Evolutionary conservation across 2,888 invertebrate species (phyloP).

Genomic region (Leptinotarsa peninsularis): DNA sequence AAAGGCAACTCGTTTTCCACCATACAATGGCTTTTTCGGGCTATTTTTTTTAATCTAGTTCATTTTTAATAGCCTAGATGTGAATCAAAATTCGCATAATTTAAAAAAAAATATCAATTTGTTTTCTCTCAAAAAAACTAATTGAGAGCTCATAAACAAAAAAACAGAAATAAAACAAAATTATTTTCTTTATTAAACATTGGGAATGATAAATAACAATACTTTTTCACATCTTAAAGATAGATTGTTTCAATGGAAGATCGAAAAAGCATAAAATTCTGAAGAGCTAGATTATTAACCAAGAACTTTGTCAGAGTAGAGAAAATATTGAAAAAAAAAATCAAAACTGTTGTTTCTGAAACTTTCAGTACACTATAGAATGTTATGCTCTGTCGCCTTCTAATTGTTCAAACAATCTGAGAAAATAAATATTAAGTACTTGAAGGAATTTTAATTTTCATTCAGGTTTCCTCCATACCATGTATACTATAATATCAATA

Average conservation of each 20-base stretch:
- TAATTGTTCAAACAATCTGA: neutral
- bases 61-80: no score
- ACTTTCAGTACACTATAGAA: neutral
- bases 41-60: no score
- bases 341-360: neutral
- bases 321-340: neutral
- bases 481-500: slow-evolving; percentile 7
- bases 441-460: slow-evolving; percentile 7
- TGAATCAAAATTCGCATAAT: neutral
- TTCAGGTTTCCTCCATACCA: neutral
- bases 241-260: slow-evolving; percentile 1
- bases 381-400: neutral
- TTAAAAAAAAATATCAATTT: neutral
- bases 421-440: slow-evolving; percentile 12
- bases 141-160: neutral
- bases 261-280: neutral
- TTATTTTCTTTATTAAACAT: slow-evolving; percentile 25
- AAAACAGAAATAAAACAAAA: neutral
- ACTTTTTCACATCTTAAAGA: slow-evolving; percentile 7
- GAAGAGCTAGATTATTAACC: neutral
- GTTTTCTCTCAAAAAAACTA: neutral
- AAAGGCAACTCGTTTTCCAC: no score
- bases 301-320: neutral
- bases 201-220: slow-evolving; percentile 28
- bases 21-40: no score